Evolutionary conservation across 1,140 invertebrate genomes (phyloP), one percentile per base, ranked within the genome.

Genomic region (Zophobas morio): DNA sequence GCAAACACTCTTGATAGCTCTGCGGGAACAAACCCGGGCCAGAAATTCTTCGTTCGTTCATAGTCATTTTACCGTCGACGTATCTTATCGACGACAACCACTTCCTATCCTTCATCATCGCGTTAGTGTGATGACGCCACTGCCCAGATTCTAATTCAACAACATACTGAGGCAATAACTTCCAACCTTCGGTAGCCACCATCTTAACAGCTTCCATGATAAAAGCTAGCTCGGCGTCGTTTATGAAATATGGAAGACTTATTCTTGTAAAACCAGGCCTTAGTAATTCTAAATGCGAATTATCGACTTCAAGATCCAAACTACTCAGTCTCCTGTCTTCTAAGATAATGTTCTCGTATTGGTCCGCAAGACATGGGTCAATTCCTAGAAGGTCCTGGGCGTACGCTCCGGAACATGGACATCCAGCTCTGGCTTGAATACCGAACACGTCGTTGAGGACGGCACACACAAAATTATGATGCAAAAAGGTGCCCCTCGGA

Each of bases 401-500:
- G 84, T 97, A 97, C n/a, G 85, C 86, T 53, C 95, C 93, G 47
- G 94, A 93, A 88, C 94, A 96, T 0, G 93, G 93, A 88, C 94
- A 96, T 0, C 96, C 95, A 4, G 95, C 94, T 80, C 96, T 89
- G 0, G 94, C 93, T 87, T 98, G 96, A 49, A 98, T 95, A 0
- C 96, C 96, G 84, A 96, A 98, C 5, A 98, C 90, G 84, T 98
- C 96, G 82, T 98, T 98, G 1, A 98, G 89, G 0, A 98, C 88
- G 1, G 94, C 93, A 81, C 93, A 94, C 0, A 97, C 92, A 86
- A 96, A 98, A 86, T 97, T 97, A 83, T 97, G 95, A 86, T 98
- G 96, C 0, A 98, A 90, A 84, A 94, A 96, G 1, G 92, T 92
- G 2, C 94, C 94, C 2, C 91, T 87, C 0, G 93, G 91, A 86